phyloP scores from a whole-genome alignment of 2,888 invertebrate genomes.

The Melipona beecheii region DNA sequence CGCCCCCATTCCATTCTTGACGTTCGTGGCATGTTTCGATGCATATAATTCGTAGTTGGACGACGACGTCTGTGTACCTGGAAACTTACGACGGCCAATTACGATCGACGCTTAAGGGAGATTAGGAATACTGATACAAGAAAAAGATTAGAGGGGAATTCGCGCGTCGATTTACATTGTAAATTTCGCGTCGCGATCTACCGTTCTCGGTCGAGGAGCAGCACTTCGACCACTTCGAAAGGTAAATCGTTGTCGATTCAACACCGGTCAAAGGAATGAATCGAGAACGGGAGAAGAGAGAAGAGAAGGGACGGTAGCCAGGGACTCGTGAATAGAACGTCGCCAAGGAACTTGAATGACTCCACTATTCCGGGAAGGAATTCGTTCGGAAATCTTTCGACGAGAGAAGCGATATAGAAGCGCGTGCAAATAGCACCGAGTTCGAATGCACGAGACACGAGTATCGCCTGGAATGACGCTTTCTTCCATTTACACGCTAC shows the following conservation, averaged over 20 bases:
- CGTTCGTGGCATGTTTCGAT: conserved; percentile 22
- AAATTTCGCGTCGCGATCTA: conserved; percentile 23
- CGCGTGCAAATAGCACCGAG: conserved; percentile 55
- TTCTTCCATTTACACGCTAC: conserved; percentile 54
- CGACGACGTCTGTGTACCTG: background rate
- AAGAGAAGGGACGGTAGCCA: background rate
- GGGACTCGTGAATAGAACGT: conserved; percentile 53
- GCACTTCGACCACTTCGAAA: conserved; percentile 28
- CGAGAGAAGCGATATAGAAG: conserved; percentile 33
- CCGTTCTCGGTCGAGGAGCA: background rate
- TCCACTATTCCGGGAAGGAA: conserved; percentile 67
- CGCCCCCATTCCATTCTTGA: background rate
- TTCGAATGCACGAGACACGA: conserved; percentile 33
- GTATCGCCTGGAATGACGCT: conserved; percentile 49
- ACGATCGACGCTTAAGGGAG: conserved; percentile 17
- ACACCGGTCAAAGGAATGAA: conserved; percentile 34
- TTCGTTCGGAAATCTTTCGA: conserved; percentile 65
- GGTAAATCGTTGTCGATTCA: conserved; percentile 55
- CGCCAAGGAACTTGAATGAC: conserved; percentile 64
- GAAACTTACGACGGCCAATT: conserved; percentile 28
- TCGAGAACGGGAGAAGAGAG: conserved; percentile 16
- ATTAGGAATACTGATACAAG: conserved; percentile 2
- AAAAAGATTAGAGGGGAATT: conserved; percentile 10
- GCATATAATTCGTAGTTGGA: conserved; percentile 43
- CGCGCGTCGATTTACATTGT: conserved; percentile 25